Conservation (phyloP, 2,888 invertebrate species). For the Furcula furcula region DNA sequence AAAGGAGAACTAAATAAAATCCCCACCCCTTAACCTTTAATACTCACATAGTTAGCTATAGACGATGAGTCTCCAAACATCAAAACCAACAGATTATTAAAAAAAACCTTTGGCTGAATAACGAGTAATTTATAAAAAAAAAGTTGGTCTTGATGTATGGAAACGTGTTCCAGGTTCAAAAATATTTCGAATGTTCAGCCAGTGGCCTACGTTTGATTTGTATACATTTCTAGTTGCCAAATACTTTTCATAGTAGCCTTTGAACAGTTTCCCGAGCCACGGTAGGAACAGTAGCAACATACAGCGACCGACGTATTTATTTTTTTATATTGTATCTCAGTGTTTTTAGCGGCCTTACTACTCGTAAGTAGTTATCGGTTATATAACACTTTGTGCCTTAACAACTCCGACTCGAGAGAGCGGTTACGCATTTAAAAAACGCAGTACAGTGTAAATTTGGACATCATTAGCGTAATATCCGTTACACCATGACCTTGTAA, state of each 20-base stretch:
- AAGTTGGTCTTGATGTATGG: conserved; percentile 56
- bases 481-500: conserved; percentile 67
- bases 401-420: conserved; percentile 26
- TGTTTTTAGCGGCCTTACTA: conserved; percentile 45
- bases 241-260: conserved; percentile 67
- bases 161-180: conserved; percentile 62
- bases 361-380: conserved; percentile 32
- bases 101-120: conserved; percentile 27
- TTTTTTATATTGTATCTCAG: conserved; percentile 58
- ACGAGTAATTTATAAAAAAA: conserved; percentile 9
- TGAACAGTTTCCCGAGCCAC: conserved; percentile 64
- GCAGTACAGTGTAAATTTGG: conserved; percentile 51
- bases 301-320: conserved; percentile 72
- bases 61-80: conserved; percentile 49
- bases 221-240: conserved; percentile 78
- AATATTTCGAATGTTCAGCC: conserved; percentile 56
- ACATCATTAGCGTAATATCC: conserved; percentile 37
- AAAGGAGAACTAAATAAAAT: conserved; percentile 73
- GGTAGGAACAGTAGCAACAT: conserved; percentile 60
- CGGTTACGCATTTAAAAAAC: conserved; percentile 67
- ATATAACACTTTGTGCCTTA: conserved; percentile 20
- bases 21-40: conserved; percentile 61
- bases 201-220: conserved; percentile 65
- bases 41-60: conserved; percentile 66
- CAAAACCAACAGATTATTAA: conserved; percentile 38